phyloP scores from a whole-genome alignment of 2,113 vertebrate species.

The Vombatus ursinus region DNA sequence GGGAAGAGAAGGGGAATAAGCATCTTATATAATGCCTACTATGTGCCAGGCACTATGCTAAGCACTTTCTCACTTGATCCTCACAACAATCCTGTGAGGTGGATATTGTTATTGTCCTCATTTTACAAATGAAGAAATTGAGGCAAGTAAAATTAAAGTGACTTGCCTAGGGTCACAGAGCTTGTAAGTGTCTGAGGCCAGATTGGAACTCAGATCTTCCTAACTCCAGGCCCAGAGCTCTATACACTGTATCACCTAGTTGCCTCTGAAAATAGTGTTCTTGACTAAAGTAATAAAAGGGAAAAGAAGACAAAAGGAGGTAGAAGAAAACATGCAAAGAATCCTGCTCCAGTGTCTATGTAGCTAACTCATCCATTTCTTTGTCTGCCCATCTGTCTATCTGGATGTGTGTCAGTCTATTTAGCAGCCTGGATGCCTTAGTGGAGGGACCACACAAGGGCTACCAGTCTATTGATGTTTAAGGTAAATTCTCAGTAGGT shows the following conservation, averaged over 20 bases:
- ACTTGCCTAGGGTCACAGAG: background rate
- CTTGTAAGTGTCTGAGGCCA: too few species aligned
- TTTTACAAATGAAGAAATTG: background rate
- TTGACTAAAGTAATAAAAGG: background rate
- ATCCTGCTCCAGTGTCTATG: background rate
- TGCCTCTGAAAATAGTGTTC: background rate
- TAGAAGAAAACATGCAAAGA: background rate
- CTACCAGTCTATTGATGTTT: background rate
- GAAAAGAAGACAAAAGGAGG: background rate
- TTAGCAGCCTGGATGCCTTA: background rate
- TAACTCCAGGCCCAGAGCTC: background rate
- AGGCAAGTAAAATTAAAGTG: background rate
- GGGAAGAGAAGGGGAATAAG: too few species aligned
- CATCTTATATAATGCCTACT: background rate
- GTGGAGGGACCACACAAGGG: background rate
- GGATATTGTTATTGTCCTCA: background rate
- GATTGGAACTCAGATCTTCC: background rate
- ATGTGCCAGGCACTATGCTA: background rate
- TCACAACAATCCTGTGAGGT: background rate
- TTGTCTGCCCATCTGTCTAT: background rate
- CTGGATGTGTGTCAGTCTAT: background rate
- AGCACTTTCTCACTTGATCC: background rate
- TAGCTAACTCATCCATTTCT: background rate
- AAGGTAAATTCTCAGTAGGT: background rate
- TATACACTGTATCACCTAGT: background rate